Evolutionary conservation across 2,113 vertebrate species (phyloP).

Genomic region (Bettongia penicillata): DNA sequence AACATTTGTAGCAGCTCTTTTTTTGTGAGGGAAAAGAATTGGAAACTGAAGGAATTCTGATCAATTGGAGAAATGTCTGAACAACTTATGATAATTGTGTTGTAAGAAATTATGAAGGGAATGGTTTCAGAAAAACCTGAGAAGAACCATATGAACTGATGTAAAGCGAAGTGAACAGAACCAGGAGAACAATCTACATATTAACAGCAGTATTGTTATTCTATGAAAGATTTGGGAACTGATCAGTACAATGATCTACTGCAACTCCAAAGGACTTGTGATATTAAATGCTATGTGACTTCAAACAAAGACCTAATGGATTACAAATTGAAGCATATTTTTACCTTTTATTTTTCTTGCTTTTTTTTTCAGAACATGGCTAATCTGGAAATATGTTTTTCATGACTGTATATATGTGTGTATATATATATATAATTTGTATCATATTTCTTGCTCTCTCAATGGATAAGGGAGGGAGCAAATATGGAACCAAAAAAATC

Average conservation of each 20-base stretch:
- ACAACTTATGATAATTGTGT: not conserved
- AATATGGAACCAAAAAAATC: not conserved
- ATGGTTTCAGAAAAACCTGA: not conserved
- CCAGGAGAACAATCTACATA: not conserved
- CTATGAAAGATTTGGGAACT: not conserved
- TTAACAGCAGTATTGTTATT: not conserved
- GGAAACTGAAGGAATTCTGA: not conserved
- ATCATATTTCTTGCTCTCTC: not conserved
- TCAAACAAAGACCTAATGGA: not conserved
- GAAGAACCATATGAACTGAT: not conserved
- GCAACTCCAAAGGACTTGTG: not conserved
- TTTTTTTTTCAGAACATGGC: not conserved
- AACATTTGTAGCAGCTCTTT: not conserved
- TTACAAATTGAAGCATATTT: not conserved
- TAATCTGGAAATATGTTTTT: not conserved
- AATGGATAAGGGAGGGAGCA: not conserved
- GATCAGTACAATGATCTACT: not conserved
- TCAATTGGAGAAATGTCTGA: not conserved
- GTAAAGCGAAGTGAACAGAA: not conserved
- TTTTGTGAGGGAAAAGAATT: not conserved
- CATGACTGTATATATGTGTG: not conserved
- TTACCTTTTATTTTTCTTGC: not conserved
- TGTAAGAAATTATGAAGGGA: not conserved
- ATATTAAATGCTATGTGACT: not conserved
- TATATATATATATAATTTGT: not conserved